Percentiles rank a stretch among this genome's conserved stretches.
Conservation (phyloP, 2,888 invertebrate species). For the Lithodes maja region DNA sequence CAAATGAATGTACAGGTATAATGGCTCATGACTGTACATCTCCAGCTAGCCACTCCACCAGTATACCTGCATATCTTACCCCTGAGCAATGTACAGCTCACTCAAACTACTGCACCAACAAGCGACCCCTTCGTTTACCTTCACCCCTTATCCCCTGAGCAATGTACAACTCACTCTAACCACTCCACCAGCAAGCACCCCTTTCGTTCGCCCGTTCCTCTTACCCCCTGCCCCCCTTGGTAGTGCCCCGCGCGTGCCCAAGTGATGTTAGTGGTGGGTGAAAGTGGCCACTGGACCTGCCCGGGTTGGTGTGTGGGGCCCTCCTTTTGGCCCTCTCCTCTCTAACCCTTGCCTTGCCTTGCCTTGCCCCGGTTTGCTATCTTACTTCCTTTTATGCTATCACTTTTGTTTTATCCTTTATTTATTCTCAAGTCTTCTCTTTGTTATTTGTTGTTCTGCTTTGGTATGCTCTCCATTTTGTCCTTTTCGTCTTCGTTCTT, state of each 20-base stretch:
- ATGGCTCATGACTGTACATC: too few species aligned
- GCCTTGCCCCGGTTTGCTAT: background rate
- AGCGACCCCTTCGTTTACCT: background rate
- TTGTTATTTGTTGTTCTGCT: background rate
- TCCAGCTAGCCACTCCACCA: too few species aligned
- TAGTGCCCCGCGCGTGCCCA: slow-evolving; percentile 15
- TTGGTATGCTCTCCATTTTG: background rate
- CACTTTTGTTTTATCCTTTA: background rate
- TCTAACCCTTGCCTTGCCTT: background rate
- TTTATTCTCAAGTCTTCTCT: background rate
- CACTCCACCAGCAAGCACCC: background rate
- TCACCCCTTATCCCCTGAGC: background rate
- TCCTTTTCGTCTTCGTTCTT: background rate
- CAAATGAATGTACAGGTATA: too few species aligned
- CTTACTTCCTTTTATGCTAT: background rate
- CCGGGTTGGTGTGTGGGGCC: background rate
- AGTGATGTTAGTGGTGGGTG: background rate
- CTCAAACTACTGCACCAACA: too few species aligned
- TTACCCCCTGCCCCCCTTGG: background rate
- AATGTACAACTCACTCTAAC: background rate
- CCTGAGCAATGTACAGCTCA: too few species aligned
- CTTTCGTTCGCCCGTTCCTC: background rate
- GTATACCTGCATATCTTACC: too few species aligned
- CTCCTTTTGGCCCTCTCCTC: background rate
- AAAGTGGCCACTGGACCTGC: background rate